Conservation (phyloP, 2,888 invertebrate genomes). For the Acleris literana region DNA sequence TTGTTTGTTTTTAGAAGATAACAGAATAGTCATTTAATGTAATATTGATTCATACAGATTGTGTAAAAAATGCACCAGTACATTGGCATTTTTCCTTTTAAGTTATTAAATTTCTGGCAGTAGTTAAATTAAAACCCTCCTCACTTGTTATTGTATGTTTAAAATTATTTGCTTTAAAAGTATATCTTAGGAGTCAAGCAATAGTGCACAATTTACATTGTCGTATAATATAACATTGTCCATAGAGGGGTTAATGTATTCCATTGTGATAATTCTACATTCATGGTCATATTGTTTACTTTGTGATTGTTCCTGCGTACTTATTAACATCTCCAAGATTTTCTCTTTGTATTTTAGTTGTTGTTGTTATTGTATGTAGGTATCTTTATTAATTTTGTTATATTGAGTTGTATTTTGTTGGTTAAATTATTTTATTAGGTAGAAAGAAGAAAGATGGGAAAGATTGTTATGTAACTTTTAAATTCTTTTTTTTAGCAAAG, state of each 20-base stretch:
- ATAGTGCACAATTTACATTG: conserved; percentile 14
- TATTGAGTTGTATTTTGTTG: too few species aligned
- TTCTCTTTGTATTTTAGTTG: too few species aligned
- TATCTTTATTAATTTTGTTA: too few species aligned
- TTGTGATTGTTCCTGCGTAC: neutral
- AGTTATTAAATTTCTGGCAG: neutral
- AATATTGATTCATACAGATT: conserved; percentile 10
- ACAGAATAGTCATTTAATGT: conserved; percentile 19
- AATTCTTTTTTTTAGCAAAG: too few species aligned
- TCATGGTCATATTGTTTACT: conserved; percentile 2
- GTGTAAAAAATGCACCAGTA: neutral
- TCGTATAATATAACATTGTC: neutral
- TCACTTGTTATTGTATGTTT: neutral
- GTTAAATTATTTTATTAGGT: too few species aligned
- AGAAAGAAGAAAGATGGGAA: too few species aligned
- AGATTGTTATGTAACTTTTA: too few species aligned
- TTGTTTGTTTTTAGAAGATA: conserved; percentile 32
- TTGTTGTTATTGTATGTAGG: too few species aligned
- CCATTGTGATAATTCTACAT: conserved; percentile 8
- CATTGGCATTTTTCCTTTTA: neutral
- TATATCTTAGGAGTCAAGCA: conserved; percentile 14
- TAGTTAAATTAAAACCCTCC: neutral
- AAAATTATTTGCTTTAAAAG: conserved; percentile 4
- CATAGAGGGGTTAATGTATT: conserved; percentile 12
- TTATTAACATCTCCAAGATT: too few species aligned